Conservation (phyloP, 1,140 invertebrate genomes). For the Condylostylus longicornis region DNA sequence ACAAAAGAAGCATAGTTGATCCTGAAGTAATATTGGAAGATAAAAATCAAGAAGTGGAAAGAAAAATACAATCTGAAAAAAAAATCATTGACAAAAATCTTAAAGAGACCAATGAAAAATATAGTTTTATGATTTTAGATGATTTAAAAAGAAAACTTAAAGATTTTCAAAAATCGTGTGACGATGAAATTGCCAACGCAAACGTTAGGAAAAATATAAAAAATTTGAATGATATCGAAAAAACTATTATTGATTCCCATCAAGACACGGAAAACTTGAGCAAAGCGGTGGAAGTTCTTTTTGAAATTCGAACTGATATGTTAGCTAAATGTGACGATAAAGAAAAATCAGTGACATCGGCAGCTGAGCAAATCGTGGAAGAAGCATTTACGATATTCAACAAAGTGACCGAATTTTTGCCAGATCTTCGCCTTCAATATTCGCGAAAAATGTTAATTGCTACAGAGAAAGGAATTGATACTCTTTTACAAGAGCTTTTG, state of each 20-base stretch:
- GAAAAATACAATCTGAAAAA: constrained; percentile 1
- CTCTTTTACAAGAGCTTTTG: too few species aligned
- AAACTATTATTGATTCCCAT: background rate
- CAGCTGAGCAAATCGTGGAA: background rate
- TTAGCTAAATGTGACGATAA: background rate
- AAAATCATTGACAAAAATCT: background rate
- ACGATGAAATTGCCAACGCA: too few species aligned
- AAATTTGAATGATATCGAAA: background rate
- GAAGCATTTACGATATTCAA: too few species aligned
- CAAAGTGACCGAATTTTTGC: too few species aligned
- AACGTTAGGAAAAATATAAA: background rate
- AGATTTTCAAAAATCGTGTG: background rate
- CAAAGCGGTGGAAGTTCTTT: background rate
- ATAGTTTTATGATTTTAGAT: background rate
- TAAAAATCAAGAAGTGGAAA: background rate
- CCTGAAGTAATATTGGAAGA: background rate
- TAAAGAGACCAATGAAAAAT: too few species aligned
- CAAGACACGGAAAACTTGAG: background rate
- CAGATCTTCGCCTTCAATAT: too few species aligned
- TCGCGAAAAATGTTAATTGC: too few species aligned
- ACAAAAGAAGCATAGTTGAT: background rate
- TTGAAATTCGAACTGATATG: background rate
- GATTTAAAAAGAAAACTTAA: background rate
- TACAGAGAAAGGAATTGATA: too few species aligned
- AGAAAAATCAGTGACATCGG: background rate